phyloP scores from a whole-genome alignment of 2,797 vertebrate genomes.

The Hephaestus fuliginosus region DNA sequence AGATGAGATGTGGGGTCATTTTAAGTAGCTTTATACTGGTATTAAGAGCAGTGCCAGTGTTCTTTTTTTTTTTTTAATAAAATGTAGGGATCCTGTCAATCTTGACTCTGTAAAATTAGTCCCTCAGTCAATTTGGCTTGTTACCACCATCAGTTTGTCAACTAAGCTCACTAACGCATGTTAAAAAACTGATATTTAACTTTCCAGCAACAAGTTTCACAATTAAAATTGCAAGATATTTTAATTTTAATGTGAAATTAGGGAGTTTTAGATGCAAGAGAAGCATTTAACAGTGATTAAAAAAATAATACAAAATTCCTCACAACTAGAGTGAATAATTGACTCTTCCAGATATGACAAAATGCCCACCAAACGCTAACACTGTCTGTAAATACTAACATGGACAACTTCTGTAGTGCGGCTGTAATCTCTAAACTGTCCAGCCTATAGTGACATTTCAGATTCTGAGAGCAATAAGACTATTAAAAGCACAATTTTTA shows the following conservation, averaged over 20 bases:
- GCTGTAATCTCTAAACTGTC: conserved; percentile 4
- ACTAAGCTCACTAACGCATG: background rate
- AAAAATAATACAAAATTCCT: background rate
- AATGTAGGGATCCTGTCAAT: background rate
- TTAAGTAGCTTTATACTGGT: background rate
- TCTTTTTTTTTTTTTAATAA: background rate
- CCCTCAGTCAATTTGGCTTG: background rate
- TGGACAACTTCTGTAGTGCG: background rate
- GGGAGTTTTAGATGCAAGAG: background rate
- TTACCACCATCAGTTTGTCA: background rate
- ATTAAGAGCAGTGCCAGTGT: conserved; percentile 17
- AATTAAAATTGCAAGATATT: background rate
- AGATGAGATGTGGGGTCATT: conserved; percentile 17
- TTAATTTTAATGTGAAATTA: background rate
- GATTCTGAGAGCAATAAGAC: conserved; percentile 7
- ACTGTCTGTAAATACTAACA: conserved; percentile 23
- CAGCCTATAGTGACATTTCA: background rate
- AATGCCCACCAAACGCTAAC: conserved; percentile 14
- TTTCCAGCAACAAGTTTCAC: conserved; percentile 13
- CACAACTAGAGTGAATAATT: background rate
- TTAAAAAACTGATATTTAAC: background rate
- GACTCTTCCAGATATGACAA: conserved; percentile 4
- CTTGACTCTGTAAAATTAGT: background rate
- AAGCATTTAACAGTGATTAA: background rate
- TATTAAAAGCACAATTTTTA: conserved; percentile 8